Evolutionary conservation across 2,113 vertebrate species (phyloP).

Genomic region (Leptobrachium leishanense): DNA sequence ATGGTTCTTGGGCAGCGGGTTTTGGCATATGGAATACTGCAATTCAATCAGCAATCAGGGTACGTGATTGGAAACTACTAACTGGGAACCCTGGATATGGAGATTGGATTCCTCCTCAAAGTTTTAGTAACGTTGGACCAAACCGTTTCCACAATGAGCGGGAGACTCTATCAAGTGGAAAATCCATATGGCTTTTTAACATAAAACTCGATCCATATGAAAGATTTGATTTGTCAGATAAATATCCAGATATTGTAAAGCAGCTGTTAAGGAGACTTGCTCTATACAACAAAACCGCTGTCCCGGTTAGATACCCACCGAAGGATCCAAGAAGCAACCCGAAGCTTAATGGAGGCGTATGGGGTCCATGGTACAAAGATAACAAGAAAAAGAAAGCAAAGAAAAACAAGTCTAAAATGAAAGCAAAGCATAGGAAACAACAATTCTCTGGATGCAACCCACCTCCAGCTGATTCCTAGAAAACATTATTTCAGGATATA

Average conservation of each 20-base stretch:
- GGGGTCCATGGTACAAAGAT: conserved; percentile 94
- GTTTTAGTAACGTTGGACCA: conserved; percentile 79
- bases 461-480: conserved; percentile 48
- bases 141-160: conserved; percentile 89
- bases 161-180: conserved; percentile 79
- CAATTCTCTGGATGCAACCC: conserved; percentile 49
- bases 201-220: conserved; percentile 93
- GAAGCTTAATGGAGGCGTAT: conserved; percentile 89
- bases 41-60: conserved; percentile 87
- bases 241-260: conserved; percentile 84
- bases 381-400: conserved; percentile 73
- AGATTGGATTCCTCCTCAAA: conserved; percentile 95
- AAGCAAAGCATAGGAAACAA: conserved; percentile 52
- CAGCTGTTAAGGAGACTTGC: conserved; percentile 82
- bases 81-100: conserved; percentile 91
- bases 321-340: conserved; percentile 94
- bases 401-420: conserved; percentile 72
- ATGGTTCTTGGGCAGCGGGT: conserved; percentile 90
- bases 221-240: conserved; percentile 83
- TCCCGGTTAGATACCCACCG: conserved; percentile 88
- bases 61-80: conserved; percentile 92
- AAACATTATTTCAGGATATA: too few species aligned
- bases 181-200: conserved; percentile 97
- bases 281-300: conserved; percentile 86
- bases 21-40: conserved; percentile 95